Evolutionary conservation across 2,888 invertebrate species (phyloP).

Genomic region (Erebia palarica): DNA sequence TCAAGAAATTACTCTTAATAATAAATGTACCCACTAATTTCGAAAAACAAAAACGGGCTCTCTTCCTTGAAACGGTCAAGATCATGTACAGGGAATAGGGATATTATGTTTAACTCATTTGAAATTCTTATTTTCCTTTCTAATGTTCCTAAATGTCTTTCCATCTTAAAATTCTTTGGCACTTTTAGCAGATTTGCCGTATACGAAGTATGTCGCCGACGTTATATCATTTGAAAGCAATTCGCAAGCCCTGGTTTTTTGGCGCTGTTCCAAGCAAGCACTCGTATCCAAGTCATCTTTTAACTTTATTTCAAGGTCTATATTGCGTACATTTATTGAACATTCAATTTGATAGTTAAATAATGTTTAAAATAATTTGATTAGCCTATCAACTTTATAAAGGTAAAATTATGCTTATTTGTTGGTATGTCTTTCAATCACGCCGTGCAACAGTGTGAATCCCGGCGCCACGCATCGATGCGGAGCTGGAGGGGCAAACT

Average conservation of each 20-base stretch:
- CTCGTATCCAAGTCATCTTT: conserved; percentile 66
- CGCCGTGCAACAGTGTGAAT: too few relatives aligned
- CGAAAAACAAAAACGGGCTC: conserved; percentile 56
- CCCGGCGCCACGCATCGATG: too few relatives aligned
- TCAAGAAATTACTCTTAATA: conserved; percentile 80
- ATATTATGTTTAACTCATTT: conserved; percentile 62
- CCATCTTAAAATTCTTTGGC: conserved; percentile 47
- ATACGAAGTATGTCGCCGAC: conserved; percentile 54
- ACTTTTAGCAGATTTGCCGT: conserved; percentile 51
- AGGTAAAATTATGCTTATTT: not conserved
- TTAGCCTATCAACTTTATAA: not conserved
- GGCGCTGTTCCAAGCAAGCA: conserved; percentile 62
- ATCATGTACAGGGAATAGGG: conserved; percentile 49
- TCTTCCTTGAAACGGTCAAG: conserved; percentile 56
- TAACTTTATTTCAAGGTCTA: conserved; percentile 61
- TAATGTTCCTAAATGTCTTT: conserved; percentile 30
- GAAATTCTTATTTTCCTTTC: conserved; percentile 20
- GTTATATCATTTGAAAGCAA: conserved; percentile 63
- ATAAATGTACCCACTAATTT: conserved; percentile 78
- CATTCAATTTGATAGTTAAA: conserved; percentile 7
- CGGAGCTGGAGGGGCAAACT: too few relatives aligned
- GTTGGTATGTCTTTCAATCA: not conserved
- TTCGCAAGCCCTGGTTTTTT: conserved; percentile 57
- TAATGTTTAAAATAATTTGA: not conserved
- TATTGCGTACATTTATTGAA: conserved; percentile 35